Conservation (phyloP, 1,140 invertebrate species). For the Berghia stephanieae region DNA sequence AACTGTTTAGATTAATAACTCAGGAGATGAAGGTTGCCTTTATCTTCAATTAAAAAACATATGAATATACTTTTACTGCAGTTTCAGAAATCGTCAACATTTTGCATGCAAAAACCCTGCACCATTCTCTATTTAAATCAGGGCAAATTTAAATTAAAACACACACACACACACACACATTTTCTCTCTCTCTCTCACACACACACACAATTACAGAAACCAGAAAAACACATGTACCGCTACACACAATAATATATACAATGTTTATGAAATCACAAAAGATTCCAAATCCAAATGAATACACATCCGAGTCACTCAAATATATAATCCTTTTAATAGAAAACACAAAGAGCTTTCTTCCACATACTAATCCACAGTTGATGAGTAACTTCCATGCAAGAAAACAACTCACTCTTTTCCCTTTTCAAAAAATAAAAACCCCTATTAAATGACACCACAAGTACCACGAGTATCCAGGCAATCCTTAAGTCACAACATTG, state of each 20-base stretch:
- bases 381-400: neutral
- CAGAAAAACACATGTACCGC: neutral
- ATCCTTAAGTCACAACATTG: neutral
- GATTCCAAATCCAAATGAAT: neutral
- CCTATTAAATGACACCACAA: neutral
- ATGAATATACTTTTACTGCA: neutral
- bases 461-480: neutral
- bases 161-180: neutral
- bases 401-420: neutral
- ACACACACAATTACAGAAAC: neutral
- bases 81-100: neutral
- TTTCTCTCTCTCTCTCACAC: neutral
- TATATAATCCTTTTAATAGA: neutral
- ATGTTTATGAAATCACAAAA: too few relatives aligned
- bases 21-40: neutral
- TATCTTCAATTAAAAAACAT: neutral
- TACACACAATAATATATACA: neutral
- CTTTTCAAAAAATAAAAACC: constrained; percentile 16
- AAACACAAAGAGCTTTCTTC: neutral
- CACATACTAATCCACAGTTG: neutral
- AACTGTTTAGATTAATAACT: too few relatives aligned
- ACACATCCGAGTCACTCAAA: constrained; percentile 9
- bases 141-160: too few relatives aligned
- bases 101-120: neutral
- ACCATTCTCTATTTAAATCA: neutral